These are phyloP conservation scores for Bacillus rossius DNA, from an alignment of 1,140 invertebrate species.

Conservation along the genomic window DNA sequence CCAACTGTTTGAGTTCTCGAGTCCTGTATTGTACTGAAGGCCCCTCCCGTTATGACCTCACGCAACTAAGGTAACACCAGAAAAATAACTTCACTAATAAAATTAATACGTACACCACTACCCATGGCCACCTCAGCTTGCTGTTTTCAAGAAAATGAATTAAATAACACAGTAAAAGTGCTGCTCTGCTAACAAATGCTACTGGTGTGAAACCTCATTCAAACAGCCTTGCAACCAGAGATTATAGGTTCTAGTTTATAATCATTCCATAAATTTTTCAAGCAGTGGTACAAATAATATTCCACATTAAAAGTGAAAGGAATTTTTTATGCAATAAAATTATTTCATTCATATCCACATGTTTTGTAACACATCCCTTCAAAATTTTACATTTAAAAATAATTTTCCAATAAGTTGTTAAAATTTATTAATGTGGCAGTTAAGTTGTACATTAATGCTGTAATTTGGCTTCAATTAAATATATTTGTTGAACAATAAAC, in stretches of 20 bases:
- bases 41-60: conserved; percentile 4
- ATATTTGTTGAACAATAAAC: neutral
- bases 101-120: neutral
- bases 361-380: too few species aligned
- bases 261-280: neutral
- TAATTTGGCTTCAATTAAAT: too few species aligned
- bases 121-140: neutral
- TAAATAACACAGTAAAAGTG: neutral
- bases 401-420: too few species aligned
- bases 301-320: neutral
- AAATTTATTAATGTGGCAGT: too few species aligned
- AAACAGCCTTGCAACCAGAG: neutral
- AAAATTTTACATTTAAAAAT: too few species aligned
- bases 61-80: neutral
- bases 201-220: neutral
- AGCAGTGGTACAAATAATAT: neutral
- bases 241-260: too few species aligned
- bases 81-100: neutral
- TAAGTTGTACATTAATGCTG: too few species aligned
- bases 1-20: neutral
- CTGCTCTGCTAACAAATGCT: neutral
- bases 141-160: neutral
- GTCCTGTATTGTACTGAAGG: neutral
- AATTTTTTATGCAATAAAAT: too few species aligned
- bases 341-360: too few species aligned